phyloP scores from a whole-genome alignment of 1,140 invertebrate genomes.

The Drosophila subpulchrella region DNA sequence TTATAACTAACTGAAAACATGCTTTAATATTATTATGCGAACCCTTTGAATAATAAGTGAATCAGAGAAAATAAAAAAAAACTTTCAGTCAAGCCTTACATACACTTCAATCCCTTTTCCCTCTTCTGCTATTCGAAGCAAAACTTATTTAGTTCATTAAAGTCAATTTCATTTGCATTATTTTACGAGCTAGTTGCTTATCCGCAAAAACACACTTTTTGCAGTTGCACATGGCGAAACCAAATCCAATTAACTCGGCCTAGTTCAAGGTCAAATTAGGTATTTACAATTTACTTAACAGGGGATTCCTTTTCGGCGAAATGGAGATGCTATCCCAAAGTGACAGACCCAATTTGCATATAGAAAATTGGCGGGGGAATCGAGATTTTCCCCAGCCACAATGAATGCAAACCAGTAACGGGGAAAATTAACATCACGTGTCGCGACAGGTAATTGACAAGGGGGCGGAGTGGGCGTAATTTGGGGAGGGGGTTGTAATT shows the following conservation, averaged over 20 bases:
- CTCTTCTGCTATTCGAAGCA: not conserved
- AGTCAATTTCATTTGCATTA: conserved; percentile 40
- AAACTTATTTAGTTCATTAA: conserved; percentile 19
- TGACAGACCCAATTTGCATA: conserved; percentile 17
- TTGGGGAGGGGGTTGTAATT: conserved; percentile 24
- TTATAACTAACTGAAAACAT: too few species aligned
- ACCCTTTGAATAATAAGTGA: not conserved
- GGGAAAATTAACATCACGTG: conserved; percentile 60
- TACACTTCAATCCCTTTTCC: not conserved
- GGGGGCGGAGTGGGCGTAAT: conserved; percentile 1
- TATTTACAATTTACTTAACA: not conserved
- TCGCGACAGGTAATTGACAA: conserved; percentile 45
- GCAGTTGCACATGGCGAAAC: not conserved
- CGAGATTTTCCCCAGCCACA: conserved; percentile 18
- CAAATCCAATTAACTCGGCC: conserved; percentile 18
- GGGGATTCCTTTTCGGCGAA: conserved; percentile 23
- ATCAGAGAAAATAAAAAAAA: not conserved
- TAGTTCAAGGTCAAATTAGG: conserved; percentile 22
- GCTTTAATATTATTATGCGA: not conserved
- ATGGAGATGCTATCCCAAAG: conserved; percentile 5
- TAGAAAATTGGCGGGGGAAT: not conserved
- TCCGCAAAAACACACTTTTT: conserved; percentile 10
- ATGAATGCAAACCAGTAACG: conserved; percentile 10
- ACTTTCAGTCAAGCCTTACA: not conserved
- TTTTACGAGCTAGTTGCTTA: conserved; percentile 22